Evolutionary conservation across 2,888 invertebrate genomes (phyloP).

Genomic region (Drosophila monieri): DNA sequence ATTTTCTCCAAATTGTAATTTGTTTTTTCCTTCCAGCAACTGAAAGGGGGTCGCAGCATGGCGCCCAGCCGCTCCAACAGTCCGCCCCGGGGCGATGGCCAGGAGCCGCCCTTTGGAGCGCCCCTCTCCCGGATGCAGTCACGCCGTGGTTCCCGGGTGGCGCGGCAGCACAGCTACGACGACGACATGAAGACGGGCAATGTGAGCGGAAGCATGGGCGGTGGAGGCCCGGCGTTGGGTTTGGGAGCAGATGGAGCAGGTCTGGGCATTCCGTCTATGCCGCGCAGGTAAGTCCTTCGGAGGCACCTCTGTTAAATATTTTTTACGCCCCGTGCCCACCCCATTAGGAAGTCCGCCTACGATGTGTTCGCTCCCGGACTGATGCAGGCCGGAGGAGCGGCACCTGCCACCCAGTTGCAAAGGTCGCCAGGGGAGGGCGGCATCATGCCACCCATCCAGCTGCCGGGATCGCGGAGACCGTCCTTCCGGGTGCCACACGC

Average conservation of each 20-base stretch:
- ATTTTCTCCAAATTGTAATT: not conserved
- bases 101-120: conserved; percentile 79
- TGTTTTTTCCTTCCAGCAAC: conserved; percentile 83
- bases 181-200: conserved; percentile 87
- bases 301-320: too few species aligned
- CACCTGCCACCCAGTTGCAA: conserved; percentile 71
- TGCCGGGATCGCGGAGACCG: conserved; percentile 86
- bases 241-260: conserved; percentile 84
- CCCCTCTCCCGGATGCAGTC: conserved; percentile 84
- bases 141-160: conserved; percentile 87
- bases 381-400: conserved; percentile 81
- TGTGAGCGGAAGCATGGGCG: conserved; percentile 68
- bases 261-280: conserved; percentile 89
- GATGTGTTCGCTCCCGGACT: conserved; percentile 90
- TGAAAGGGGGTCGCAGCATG: conserved; percentile 88
- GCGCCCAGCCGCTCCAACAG: conserved; percentile 87
- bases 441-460: conserved; percentile 79
- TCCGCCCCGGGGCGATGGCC: conserved; percentile 85
- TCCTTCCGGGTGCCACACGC: conserved; percentile 86
- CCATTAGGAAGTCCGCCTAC: conserved; percentile 88
- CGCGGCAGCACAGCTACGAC: conserved; percentile 93
- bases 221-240: conserved; percentile 62
- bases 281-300: conserved; percentile 86
- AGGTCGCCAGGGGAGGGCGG: conserved; percentile 82
- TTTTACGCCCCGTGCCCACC: not conserved